Conservation (phyloP, 2,888 invertebrate species). For the Terebella lapidaria region DNA sequence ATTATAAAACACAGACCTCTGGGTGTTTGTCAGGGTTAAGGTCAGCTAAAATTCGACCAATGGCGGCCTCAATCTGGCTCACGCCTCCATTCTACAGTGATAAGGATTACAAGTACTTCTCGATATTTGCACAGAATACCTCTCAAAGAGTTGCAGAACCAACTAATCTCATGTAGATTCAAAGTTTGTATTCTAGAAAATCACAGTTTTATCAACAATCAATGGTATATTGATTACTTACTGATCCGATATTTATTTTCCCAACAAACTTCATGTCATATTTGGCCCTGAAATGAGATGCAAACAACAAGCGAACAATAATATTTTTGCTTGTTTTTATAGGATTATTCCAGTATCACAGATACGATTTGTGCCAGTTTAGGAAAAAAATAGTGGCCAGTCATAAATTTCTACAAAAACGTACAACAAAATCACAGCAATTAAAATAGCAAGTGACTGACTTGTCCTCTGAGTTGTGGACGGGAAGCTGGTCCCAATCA, state of each 20-base stretch:
- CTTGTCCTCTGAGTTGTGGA: conserved; percentile 35
- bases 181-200: too few relatives aligned
- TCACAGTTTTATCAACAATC: too few relatives aligned
- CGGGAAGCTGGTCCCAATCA: conserved; percentile 43
- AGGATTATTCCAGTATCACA: background rate
- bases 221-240: too few relatives aligned
- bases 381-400: background rate
- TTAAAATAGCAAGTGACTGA: conserved; percentile 6
- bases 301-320: background rate
- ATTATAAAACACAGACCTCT: too few relatives aligned
- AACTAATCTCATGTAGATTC: too few relatives aligned
- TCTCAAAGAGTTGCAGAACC: too few relatives aligned
- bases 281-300: conserved; percentile 31
- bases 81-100: conserved; percentile 24
- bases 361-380: too few relatives aligned
- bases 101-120: too few relatives aligned
- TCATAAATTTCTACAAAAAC: background rate
- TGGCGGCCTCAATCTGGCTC: conserved; percentile 39
- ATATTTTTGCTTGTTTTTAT: too few relatives aligned
- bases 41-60: conserved; percentile 16
- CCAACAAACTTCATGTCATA: conserved; percentile 38
- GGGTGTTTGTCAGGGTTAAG: conserved; percentile 6
- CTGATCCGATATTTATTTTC: conserved; percentile 30
- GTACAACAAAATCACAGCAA: background rate
- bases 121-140: too few relatives aligned